Base-by-base conservation (phyloP, 1,140 invertebrate genomes). In the Zophobas morio region DNA sequence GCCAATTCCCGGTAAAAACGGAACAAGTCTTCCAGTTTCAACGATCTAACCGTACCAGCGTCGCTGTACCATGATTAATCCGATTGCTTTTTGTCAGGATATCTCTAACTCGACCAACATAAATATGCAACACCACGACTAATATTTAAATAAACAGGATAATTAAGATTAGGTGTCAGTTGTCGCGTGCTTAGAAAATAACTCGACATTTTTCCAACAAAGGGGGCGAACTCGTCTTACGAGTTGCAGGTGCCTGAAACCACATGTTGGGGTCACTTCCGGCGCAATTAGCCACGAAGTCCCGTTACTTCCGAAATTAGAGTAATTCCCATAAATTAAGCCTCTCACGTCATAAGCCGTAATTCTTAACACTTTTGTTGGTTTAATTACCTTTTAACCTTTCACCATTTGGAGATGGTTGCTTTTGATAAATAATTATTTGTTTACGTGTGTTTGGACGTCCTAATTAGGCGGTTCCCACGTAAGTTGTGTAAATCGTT, bases 1-100 rank as follows among this genome's bases (percentile, higher is more conserved):
- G 37, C 2, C 37, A 6, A 70, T 71, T 71, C 66, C 66, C 35
- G 36, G 66, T 71, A 71, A 71, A 71, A 71, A 71, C 66, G 66
- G 66, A 71, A 42, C 32, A 34, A 32, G 66, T 42, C 39, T 47
- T 40, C 42, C 42, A 34, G 66, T 40, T 46, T 34, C 66, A 40
- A 34, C 32, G 42, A 46, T 46, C 42, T 46, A 46, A 46, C 39
- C 39, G 39, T 71, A 71, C 37, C 66, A 46, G 37, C 39, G 46
- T 47, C 4, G 66, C 39, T 47, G 3, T 3, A n/a, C n/a, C 66
- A 36, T 71, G 66, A 71, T 71, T 71, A 71, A 71, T 71, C 35
- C 46, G 66, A 39, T 71, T 2, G 42, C 35, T 71, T 71, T 71
- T 71, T 71, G 6, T 8, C 8, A 3, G 3, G 8, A 3, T 8